Base-by-base conservation (phyloP, 1,140 invertebrate species). In the Lasaia peninsularis region DNA sequence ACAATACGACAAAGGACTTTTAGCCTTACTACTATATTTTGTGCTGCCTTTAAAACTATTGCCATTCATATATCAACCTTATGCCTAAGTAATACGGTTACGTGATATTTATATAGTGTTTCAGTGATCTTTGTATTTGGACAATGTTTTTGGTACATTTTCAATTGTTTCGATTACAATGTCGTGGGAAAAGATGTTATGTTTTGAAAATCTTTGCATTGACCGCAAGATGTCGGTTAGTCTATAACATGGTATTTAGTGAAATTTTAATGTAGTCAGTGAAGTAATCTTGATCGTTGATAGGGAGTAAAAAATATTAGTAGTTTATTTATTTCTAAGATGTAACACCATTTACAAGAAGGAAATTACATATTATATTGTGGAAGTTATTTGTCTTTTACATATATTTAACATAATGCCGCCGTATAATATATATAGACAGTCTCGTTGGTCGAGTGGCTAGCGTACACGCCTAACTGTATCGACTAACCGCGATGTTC, bases 221-320 rank as follows among this genome's bases (percentile, higher is more conserved):
- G 78, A 83, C 77, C 79, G 68, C 71, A 62, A 65, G 66, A 76
- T 80, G 80, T 70, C 67, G 73, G 75, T 69, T 68, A 74, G 65
- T 85, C 73, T 76, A 85, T 84, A 74, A 78, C 65, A 67, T 60
- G 65, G 66, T 80, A 77, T 78, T 82, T 83, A 81, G 73, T 60
- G 61, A 51, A 53, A 56, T 63, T 61, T 52, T 28, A 24, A 40
- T 56, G 16, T 66, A 64, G 57, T 63, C 40, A 58, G 32, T 53
- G 50, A 18, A 55, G 28, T 33, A 24, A 48, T 51, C 49, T 67
- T 71, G 66, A 68, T 67, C 65, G 51, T 76, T 63, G 40, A 31
- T 28, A 0, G n/a, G n/a, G 24, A 28, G 1, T 28, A 28, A 3
- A 28, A 28, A 5, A n/a, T n/a, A n/a, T n/a, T n/a, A 0, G 24